These are phyloP conservation scores for Alentia gelatinosa DNA, from an alignment of 2,888 invertebrate genomes.

Conservation along the genomic window DNA sequence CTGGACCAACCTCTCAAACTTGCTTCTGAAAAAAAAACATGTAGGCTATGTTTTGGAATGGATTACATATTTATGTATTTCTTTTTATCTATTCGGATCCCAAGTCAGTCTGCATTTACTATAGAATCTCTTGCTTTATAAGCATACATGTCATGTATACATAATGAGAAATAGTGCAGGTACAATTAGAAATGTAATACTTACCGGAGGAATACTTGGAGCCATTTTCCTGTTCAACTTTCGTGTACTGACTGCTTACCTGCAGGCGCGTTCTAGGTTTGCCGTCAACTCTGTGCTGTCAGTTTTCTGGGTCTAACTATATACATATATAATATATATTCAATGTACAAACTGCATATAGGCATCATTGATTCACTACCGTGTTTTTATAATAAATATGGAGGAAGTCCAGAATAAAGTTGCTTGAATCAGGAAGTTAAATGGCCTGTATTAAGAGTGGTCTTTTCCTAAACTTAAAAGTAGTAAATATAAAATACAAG, in stretches of 20 bases:
- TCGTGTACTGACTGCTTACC: neutral
- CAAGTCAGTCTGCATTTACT: slow-evolving; percentile 16
- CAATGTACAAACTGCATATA: slow-evolving; percentile 26
- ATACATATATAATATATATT: neutral
- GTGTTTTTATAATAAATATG: slow-evolving; percentile 44
- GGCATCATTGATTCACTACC: slow-evolving; percentile 18
- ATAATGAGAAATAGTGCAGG: neutral
- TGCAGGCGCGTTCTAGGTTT: neutral
- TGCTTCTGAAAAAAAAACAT: too few relatives aligned
- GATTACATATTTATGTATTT: too few relatives aligned
- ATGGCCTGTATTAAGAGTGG: too few relatives aligned
- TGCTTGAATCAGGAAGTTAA: slow-evolving; percentile 47
- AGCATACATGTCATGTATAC: neutral
- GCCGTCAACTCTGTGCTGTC: neutral
- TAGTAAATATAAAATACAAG: too few relatives aligned
- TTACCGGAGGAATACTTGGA: neutral
- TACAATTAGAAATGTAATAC: neutral
- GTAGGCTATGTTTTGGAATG: too few relatives aligned
- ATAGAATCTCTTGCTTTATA: slow-evolving; percentile 10
- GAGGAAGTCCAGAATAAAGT: slow-evolving; percentile 36
- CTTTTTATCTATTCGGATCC: too few relatives aligned
- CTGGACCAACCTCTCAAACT: too few relatives aligned
- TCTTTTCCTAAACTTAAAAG: too few relatives aligned
- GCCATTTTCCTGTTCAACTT: neutral
- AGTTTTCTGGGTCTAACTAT: neutral